phyloP scores from a whole-genome alignment of 2,797 vertebrate genomes.

The Malurus splendens region DNA sequence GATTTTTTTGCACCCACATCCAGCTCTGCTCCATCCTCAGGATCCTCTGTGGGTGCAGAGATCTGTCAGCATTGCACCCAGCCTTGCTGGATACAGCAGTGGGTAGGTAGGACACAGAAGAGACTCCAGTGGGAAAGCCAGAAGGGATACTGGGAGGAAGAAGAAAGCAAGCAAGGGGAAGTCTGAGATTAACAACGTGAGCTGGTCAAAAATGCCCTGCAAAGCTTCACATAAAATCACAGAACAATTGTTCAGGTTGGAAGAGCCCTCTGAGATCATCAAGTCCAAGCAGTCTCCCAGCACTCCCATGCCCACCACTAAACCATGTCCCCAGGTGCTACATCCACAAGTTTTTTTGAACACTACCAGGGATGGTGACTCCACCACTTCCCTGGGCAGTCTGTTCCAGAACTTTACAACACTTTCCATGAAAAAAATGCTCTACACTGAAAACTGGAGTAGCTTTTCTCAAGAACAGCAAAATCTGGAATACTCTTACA shows the following conservation, averaged over 20 bases:
- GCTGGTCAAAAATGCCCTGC: background rate
- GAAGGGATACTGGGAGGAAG: background rate
- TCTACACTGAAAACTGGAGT: background rate
- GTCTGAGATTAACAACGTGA: fast-evolving
- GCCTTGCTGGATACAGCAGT: background rate
- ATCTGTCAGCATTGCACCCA: background rate
- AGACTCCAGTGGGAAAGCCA: background rate
- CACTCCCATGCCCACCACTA: background rate
- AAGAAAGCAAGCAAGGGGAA: background rate
- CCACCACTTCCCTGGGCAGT: background rate
- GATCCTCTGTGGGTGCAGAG: background rate
- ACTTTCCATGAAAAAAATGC: background rate
- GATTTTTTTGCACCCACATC: background rate
- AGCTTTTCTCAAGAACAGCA: background rate
- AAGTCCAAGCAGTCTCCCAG: background rate
- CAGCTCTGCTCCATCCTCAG: background rate
- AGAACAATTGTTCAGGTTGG: background rate
- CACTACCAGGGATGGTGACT: background rate
- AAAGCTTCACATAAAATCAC: background rate
- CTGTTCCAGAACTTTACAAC: background rate
- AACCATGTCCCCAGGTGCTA: background rate
- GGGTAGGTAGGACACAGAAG: background rate
- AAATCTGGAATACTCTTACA: background rate
- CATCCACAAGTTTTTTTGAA: background rate
- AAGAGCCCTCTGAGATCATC: background rate